These are phyloP conservation scores for Phalera bucephala DNA, from an alignment of 2,888 invertebrate genomes.

Conservation along the genomic window DNA sequence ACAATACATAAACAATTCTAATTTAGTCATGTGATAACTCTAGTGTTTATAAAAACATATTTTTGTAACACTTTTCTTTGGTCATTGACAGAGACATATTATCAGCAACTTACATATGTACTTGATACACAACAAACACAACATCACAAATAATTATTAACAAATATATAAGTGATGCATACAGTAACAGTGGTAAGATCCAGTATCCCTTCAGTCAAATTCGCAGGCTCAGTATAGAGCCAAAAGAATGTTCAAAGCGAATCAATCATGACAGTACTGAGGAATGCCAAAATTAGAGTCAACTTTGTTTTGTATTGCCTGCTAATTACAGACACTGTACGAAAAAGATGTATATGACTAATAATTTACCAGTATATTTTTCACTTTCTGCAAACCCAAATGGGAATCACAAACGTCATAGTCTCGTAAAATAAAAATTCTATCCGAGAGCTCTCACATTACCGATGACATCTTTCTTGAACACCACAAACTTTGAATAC, in stretches of 20 bases:
- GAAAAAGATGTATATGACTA: constrained; percentile 22
- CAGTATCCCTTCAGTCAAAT: too few species aligned
- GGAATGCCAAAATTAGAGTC: constrained; percentile 80
- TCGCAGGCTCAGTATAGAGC: constrained; percentile 31
- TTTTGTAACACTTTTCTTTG: too few species aligned
- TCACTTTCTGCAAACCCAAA: constrained; percentile 59
- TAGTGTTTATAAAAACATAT: too few species aligned
- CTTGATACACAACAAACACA: not conserved
- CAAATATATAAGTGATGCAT: constrained; percentile 12
- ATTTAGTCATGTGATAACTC: too few species aligned
- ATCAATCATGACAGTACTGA: constrained; percentile 66
- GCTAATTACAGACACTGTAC: constrained; percentile 16
- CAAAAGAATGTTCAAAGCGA: constrained; percentile 53
- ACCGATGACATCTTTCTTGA: constrained; percentile 78
- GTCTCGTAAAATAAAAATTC: constrained; percentile 71
- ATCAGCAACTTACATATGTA: not conserved
- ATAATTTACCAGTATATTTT: constrained; percentile 58
- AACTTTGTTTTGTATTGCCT: constrained; percentile 51
- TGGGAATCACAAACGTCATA: constrained; percentile 65
- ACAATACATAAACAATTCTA: constrained; percentile 7
- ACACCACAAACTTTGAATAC: constrained; percentile 51
- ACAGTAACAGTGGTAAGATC: constrained; percentile 20
- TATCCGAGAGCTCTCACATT: constrained; percentile 78
- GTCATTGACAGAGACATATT: too few species aligned
- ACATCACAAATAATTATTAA: constrained; percentile 1